Evolutionary conservation across 2,797 vertebrate species (phyloP).

Genomic region (Decapterus maruadsi): DNA sequence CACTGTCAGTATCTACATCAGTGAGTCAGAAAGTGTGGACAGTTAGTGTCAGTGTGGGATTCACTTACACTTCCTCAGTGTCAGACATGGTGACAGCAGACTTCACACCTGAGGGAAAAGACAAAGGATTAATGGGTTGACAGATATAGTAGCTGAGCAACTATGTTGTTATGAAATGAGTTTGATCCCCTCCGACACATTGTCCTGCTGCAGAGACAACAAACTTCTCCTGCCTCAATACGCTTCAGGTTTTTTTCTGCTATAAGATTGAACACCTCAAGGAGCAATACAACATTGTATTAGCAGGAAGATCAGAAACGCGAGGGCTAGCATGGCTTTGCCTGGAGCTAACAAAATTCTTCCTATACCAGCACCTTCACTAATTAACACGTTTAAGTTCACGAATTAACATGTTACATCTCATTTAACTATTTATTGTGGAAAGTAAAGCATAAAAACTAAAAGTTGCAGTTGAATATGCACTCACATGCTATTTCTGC

Average conservation of each 20-base stretch:
- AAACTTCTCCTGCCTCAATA: background rate
- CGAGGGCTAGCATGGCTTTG: background rate
- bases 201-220: constrained; percentile 10
- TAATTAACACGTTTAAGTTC: background rate
- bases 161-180: background rate
- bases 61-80: constrained; percentile 93
- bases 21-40: background rate
- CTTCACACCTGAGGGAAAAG: constrained; percentile 77
- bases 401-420: too few relatives aligned
- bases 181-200: constrained; percentile 14
- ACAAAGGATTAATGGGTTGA: constrained; percentile 30
- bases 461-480: background rate
- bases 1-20: background rate
- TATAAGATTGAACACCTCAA: too few relatives aligned
- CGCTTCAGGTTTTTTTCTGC: too few relatives aligned
- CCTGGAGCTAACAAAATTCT: background rate
- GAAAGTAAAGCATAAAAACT: background rate
- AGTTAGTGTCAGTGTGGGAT: constrained; percentile 1
- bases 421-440: background rate
- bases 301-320: background rate
- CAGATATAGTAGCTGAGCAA: background rate
- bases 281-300: too few relatives aligned
- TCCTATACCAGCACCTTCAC: background rate
- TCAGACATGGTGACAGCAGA: constrained; percentile 91
- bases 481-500: too few relatives aligned